Conservation (phyloP, 2,888 invertebrate genomes). For the Tetrapedia diversipes region DNA sequence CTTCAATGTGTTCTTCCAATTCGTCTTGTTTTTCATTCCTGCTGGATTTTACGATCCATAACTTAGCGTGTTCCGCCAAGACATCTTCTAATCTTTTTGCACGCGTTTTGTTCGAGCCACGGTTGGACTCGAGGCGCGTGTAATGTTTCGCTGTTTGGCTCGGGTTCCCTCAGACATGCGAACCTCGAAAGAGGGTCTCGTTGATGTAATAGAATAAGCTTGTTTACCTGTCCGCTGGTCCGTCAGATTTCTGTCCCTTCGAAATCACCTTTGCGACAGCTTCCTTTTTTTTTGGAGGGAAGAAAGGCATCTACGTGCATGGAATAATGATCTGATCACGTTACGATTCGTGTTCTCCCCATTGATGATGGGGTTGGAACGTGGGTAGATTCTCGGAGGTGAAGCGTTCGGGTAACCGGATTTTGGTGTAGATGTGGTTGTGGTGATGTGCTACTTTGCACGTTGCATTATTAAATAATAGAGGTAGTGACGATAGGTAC, state of each 20-base stretch:
- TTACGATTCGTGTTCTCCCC: not conserved
- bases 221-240: slow-evolving; percentile 37
- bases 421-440: not conserved
- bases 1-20: no score
- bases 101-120: slow-evolving; percentile 9
- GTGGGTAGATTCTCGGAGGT: not conserved
- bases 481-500: no score
- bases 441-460: not conserved
- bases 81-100: slow-evolving; percentile 14
- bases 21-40: slow-evolving; percentile 44
- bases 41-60: slow-evolving; percentile 50
- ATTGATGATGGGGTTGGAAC: not conserved
- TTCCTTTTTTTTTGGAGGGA: slow-evolving; percentile 29
- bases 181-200: slow-evolving; percentile 20
- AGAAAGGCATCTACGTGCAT: slow-evolving; percentile 19
- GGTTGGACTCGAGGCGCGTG: not conserved
- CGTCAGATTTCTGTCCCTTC: slow-evolving; percentile 10
- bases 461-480: no score
- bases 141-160: slow-evolving; percentile 35
- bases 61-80: slow-evolving; percentile 49
- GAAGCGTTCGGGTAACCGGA: not conserved
- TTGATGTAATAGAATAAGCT: slow-evolving; percentile 31
- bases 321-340: slow-evolving; percentile 18
- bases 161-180: slow-evolving; percentile 32
- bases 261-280: slow-evolving; percentile 20